Base-by-base conservation (phyloP, 2,113 vertebrate species). In the Hylia prasina region DNA sequence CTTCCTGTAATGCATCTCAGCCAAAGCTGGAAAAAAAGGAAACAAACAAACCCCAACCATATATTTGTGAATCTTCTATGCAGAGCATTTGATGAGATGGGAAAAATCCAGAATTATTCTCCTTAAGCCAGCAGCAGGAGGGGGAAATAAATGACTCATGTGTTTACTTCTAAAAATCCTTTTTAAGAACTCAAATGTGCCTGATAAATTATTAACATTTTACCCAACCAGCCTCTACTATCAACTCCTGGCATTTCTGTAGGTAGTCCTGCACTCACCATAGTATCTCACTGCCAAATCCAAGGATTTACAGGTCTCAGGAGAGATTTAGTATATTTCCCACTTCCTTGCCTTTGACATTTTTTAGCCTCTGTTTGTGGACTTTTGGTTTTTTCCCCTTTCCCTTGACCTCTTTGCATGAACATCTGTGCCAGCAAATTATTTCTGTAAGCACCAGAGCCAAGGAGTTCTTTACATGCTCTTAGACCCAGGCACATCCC, bases 141-240 rank as follows among this genome's bases (percentile, higher is more conserved):
- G 13, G 56, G 82, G 39, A 80, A 93, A 90, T 51, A 80, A 86
- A 70, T 93, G n/a, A 96, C 70, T 96, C 75, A 50, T 95, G 60
- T 92, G 75, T 94, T 95, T 90, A 95, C 88, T 93, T 95, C 48
- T 28, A 17, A 89, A 93, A 95, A 65, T 61, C 54, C 58, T 83
- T 69, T 57, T 82, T 33, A 78, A 83, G 64, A 80, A 92, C 75
- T 44, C 24, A 18, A n/a, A 79, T 0, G 3, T 0, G 1, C 42
- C 48, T 72, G 90, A 86, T 93, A 92, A 85, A 94, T 94, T 73
- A 51, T 78, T 70, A 69, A 48, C 17, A 35, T 96, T 93, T 89
- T 61, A 42, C 25, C 63, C 61, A 69, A 19, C 14, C 73, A 76
- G 57, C 58, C 66, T 75, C 42, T 16, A 4, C 45, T 65, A 3